phyloP scores from a whole-genome alignment of 2,888 invertebrate species.

The Scaptomyza tumidula region DNA sequence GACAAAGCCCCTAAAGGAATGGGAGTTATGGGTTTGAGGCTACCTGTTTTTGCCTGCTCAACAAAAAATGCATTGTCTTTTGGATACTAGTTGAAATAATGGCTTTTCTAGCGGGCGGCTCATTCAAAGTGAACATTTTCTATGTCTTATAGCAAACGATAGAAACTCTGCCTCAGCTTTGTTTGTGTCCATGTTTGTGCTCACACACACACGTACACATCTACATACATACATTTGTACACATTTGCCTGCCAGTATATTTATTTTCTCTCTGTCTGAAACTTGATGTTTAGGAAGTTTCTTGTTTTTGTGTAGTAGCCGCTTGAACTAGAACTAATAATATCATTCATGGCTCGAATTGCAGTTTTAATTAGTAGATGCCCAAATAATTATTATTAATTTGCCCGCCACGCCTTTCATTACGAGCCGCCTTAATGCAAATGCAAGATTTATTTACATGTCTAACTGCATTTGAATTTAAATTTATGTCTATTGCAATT shows the following conservation, averaged over 20 bases:
- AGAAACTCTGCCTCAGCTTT: slow-evolving; percentile 2
- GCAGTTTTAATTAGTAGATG: slow-evolving; percentile 3
- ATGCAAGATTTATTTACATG: slow-evolving; percentile 47
- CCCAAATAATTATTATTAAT: slow-evolving; percentile 10
- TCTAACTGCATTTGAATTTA: slow-evolving; percentile 78
- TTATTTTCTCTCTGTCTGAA: slow-evolving; percentile 1
- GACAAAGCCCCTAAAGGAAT: slow-evolving; percentile 29
- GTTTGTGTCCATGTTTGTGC: slow-evolving; percentile 42
- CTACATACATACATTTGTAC: background rate
- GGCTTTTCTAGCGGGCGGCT: slow-evolving; percentile 54
- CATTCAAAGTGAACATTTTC: slow-evolving; percentile 61
- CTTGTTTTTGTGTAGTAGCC: slow-evolving; percentile 60
- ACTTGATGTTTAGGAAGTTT: slow-evolving; percentile 27
- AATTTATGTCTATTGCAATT: slow-evolving; percentile 66
- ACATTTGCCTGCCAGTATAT: slow-evolving; percentile 34
- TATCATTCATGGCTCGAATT: slow-evolving; percentile 12
- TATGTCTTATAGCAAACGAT: background rate
- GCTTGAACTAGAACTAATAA: slow-evolving; percentile 50
- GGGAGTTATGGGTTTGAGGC: background rate
- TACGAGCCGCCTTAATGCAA: slow-evolving; percentile 47
- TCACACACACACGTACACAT: slow-evolving; percentile 18
- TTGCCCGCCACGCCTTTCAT: slow-evolving; percentile 48
- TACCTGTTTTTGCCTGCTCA: background rate
- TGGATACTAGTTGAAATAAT: slow-evolving; percentile 41
- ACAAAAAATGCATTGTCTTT: slow-evolving; percentile 11